phyloP scores from a whole-genome alignment of 2,113 vertebrate genomes.

The Tauraco erythrolophus region DNA sequence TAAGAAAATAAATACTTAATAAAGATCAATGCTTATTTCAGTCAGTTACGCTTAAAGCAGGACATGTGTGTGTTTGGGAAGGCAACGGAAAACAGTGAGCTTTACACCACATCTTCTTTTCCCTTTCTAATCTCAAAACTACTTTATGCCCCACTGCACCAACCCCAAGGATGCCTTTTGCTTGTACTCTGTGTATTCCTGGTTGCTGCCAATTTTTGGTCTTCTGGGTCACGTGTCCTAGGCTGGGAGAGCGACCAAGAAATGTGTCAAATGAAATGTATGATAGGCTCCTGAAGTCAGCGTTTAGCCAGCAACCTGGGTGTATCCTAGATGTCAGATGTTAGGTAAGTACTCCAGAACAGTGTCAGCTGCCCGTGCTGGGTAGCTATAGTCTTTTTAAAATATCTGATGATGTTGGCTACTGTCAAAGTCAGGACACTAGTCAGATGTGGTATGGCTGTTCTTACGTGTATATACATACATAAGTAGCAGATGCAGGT shows the following conservation, averaged over 20 bases:
- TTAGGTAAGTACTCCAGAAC: neutral
- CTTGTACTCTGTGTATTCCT: neutral
- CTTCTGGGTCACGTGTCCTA: neutral
- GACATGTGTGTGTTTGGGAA: neutral
- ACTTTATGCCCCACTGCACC: neutral
- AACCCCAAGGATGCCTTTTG: neutral
- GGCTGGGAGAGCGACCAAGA: neutral
- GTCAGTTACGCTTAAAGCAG: neutral
- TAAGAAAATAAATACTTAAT: neutral
- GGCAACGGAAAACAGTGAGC: neutral
- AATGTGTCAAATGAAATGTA: neutral
- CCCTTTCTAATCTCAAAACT: neutral
- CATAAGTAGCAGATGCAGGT: neutral
- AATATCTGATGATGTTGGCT: neutral
- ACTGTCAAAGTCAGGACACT: neutral
- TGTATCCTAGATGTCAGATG: neutral
- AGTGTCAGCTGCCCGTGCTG: neutral
- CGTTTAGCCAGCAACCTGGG: fast-evolving
- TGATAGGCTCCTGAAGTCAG: neutral
- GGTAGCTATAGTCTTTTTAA: neutral
- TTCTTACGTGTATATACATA: fast-evolving
- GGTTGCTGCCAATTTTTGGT: neutral
- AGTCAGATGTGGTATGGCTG: neutral
- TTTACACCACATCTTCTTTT: neutral
- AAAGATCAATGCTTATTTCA: neutral